These are phyloP conservation scores for Tenrec ecaudatus DNA, from an alignment of 2,113 vertebrate species.

Conservation along the genomic window DNA sequence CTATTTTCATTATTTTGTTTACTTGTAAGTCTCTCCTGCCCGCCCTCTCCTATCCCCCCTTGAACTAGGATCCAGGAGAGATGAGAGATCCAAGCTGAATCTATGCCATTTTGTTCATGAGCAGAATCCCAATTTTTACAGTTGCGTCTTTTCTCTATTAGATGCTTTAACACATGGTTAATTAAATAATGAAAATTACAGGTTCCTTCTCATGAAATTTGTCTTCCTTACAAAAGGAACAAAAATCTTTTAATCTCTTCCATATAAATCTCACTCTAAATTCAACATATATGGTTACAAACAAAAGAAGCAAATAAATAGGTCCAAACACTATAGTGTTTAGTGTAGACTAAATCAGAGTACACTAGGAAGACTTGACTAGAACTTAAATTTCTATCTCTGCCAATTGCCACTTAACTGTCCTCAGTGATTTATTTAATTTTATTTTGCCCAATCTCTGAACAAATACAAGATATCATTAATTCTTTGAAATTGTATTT, in stretches of 20 bases:
- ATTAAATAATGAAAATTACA: not conserved
- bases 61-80: not conserved
- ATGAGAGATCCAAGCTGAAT: too few species aligned
- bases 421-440: not conserved
- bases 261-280: not conserved
- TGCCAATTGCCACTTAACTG: not conserved
- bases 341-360: too few species aligned
- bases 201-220: not conserved
- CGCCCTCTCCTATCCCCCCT: too few species aligned
- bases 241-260: not conserved
- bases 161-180: not conserved
- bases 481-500: not conserved
- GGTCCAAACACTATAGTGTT: rapidly evolving
- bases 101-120: not conserved
- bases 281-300: not conserved
- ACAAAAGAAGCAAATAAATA: not conserved
- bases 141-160: not conserved
- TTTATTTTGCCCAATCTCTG: not conserved
- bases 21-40: not conserved
- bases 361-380: not conserved
- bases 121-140: not conserved
- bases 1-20: not conserved
- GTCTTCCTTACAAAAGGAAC: not conserved
- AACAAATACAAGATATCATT: not conserved
- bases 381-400: not conserved